Evolutionary conservation across 2,113 vertebrate species (phyloP).

Genomic region (Vulpes vulpes): DNA sequence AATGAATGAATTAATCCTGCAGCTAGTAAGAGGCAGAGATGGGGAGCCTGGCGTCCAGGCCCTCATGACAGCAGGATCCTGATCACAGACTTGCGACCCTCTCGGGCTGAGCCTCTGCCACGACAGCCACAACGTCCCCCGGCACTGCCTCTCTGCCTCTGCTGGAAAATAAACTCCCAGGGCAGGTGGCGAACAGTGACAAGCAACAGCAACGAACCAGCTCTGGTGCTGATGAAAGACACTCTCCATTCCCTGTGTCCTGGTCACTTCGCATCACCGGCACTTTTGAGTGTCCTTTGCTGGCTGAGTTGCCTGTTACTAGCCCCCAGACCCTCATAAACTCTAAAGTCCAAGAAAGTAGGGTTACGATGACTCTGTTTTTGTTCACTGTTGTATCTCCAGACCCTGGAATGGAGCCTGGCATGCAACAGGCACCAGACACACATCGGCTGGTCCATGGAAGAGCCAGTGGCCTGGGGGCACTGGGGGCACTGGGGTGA

Average conservation of each 20-base stretch:
- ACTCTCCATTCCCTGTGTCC: background rate
- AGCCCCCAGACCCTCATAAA: background rate
- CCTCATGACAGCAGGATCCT: background rate
- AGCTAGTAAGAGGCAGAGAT: background rate
- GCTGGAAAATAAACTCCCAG: no score
- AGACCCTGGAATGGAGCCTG: background rate
- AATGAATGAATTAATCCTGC: background rate
- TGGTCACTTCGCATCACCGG: background rate
- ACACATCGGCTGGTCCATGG: background rate
- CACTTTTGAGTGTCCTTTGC: background rate
- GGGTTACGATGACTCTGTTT: background rate
- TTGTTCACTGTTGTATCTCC: background rate
- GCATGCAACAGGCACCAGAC: background rate
- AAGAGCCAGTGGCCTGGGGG: background rate
- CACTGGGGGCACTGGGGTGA: background rate
- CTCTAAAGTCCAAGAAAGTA: background rate
- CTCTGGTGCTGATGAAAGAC: background rate
- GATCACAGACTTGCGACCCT: no score
- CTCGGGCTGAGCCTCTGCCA: no score
- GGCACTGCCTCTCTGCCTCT: no score
- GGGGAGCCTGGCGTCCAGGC: background rate
- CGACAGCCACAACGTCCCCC: no score
- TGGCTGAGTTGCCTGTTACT: background rate
- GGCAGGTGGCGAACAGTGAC: no score
- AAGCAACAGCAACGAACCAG: fast-evolving